These are phyloP conservation scores for Rhinoraja longicauda DNA, from an alignment of 2,797 vertebrate species.

Conservation along the genomic window DNA sequence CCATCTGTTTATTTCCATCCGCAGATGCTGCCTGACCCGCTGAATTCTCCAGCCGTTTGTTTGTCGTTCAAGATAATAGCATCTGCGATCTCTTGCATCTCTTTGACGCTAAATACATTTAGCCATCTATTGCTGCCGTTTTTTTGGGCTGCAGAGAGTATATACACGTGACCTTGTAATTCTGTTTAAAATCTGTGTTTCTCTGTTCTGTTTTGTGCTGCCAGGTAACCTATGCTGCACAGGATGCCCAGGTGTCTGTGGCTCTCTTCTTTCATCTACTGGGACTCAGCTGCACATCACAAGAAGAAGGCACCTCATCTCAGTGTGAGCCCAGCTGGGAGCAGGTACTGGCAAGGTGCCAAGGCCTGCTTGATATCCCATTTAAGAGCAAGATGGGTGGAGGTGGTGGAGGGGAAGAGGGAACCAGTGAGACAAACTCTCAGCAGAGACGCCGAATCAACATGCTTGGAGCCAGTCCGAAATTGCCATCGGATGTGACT, in stretches of 20 bases:
- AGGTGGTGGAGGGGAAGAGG: constrained; percentile 57
- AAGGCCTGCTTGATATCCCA: constrained; percentile 79
- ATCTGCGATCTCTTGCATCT: too few relatives aligned
- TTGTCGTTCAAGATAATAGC: too few relatives aligned
- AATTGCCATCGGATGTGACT: constrained; percentile 65
- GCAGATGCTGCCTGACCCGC: too few relatives aligned
- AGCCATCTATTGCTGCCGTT: not conserved
- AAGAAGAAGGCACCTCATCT: constrained; percentile 43
- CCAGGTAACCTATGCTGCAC: constrained; percentile 82
- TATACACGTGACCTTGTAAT: not conserved
- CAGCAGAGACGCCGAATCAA: constrained; percentile 52
- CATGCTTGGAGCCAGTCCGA: constrained; percentile 55
- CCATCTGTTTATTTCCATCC: too few relatives aligned
- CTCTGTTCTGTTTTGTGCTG: constrained; percentile 42
- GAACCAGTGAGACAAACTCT: constrained; percentile 49
- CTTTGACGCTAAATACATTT: not conserved
- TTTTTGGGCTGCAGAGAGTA: not conserved
- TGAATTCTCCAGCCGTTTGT: too few relatives aligned
- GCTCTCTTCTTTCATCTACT: constrained; percentile 83
- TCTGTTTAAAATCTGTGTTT: not conserved
- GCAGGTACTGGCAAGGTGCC: constrained; percentile 65
- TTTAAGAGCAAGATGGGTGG: constrained; percentile 63
- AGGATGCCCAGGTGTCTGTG: constrained; percentile 85
- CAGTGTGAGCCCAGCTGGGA: constrained; percentile 52
- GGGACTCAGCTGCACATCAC: constrained; percentile 53